Evolutionary conservation across 2,888 invertebrate species (phyloP).

Genomic region (Pseudococcus longispinus): DNA sequence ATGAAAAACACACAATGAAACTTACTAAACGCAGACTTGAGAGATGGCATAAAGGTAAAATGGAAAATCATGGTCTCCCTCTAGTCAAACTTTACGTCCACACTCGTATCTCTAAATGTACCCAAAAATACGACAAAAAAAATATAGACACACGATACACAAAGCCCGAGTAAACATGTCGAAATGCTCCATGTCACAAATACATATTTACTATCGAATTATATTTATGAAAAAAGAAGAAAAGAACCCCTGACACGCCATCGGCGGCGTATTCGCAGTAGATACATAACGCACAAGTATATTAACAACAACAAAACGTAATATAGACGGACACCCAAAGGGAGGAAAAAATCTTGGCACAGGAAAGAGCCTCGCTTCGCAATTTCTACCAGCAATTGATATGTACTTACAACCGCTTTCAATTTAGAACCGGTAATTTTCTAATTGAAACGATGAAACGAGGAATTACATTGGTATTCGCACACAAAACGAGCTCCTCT

Average conservation of each 20-base stretch:
- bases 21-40: background rate
- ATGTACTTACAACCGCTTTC: background rate
- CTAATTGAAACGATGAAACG: slow-evolving; percentile 8
- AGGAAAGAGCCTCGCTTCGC: background rate
- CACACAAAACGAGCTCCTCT: background rate
- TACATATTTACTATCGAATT: background rate
- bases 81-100: background rate
- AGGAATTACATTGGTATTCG: background rate
- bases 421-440: slow-evolving; percentile 5
- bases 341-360: background rate
- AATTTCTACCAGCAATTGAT: background rate
- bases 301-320: background rate
- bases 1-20: background rate
- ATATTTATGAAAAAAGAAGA: background rate
- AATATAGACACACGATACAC: background rate
- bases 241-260: background rate
- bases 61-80: background rate
- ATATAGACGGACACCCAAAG: background rate
- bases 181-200: background rate
- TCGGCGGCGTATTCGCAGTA: background rate
- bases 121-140: background rate
- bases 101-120: background rate
- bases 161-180: background rate
- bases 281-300: background rate
- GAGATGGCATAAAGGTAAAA: background rate